Evolutionary conservation across 1,140 invertebrate species (phyloP), one percentile per base, ranked within the genome.

Genomic region (Physella acuta): DNA sequence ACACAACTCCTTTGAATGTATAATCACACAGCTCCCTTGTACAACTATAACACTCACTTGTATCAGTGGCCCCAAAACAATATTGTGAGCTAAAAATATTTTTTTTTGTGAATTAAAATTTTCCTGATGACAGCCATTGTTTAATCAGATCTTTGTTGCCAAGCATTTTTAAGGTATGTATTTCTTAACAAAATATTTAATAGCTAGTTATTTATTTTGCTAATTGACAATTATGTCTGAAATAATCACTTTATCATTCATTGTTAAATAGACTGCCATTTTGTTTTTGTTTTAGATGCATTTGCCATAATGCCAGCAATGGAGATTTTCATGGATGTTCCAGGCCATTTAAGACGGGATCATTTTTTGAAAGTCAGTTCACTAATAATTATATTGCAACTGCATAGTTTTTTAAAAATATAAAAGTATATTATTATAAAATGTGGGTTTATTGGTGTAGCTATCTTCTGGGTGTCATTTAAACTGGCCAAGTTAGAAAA

Each of bases 241-340:
- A 59, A 3, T 17, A 3, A 53, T 56, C 2, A 39, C 20, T 8
- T 53, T 51, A 26, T 31, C 8, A 20, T 2, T 39, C 24, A 2
- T 30, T 55, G 4, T 30, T 39, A 31, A 49, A 28, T 5, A 20
- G 28, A 24, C 31, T 44, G 44, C 5, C 20, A 8, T 60, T 60
- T 3, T 16, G 34, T 31, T 30, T 44, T 3, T 34, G 0, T 24
- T 39, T 14, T 52, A 91, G 92, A 92, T 86, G 88, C 89, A 81
- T 93, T 89, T 89, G 92, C 92, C 53, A 88, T 92, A 61, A 90
- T 94, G 88, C 93, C 93, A 71, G 92, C 93, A 0, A 89, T 92
- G 82, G 94, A 96, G 85, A 89, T 89, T 53, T 95, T 93, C 81
- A 87, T 89, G 74, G 85, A 84, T 30, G 89, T 92, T 72, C 91